Evolutionary conservation across 2,888 invertebrate species (phyloP), one percentile per base, ranked within the genome.

Genomic region (Drosophila subsilvestris): DNA sequence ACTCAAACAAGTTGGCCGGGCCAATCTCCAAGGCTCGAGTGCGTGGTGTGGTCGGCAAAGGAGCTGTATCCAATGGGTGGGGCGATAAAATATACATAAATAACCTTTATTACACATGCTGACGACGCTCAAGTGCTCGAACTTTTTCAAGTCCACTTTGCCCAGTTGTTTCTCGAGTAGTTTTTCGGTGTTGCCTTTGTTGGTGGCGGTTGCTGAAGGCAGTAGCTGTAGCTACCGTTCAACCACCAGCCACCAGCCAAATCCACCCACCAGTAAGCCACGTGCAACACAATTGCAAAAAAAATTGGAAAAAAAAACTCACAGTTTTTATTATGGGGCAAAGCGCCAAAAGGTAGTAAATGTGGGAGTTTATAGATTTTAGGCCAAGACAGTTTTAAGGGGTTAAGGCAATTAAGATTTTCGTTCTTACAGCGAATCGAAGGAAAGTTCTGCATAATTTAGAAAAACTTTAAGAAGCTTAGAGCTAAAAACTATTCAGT

Each of bases 91-190:
- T 84, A 85, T 86, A 86, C 84, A 85, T 85, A 86, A 85, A 85
- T 85, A 85, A 86, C 84, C 84, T 86, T 86, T 85, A 86, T 85
- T 85, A 85, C 86, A 85, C 86, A 84, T 85, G 85, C 82, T 73
- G 75, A 68, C 73, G 80, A 68, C 73, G 80, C 81, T 84, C 83
- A 83, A 84, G 84, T 86, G 84, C 84, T 82, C 74, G 61, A 85
- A 85, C 84, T 85, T 85, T 85, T 76, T 86, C 86, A 85, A 85
- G 85, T 86, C 84, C 84, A 86, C 86, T 85, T 84, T 84, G 82
- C 82, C 69, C 79, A 75, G 81, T 84, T 84, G 84, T 82, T 81
- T 79, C 63, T 86, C 58, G 75, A 82, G 84, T 80, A 86, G 86
- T 85, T 78, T 78, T 82, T 80, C 56, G 74, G 69, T 54, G 49